A percentile compares a stretch with the other conserved stretches of the same genome.
phyloP scores from a whole-genome alignment of 2,113 vertebrate species.

The Donacobius atricapilla region DNA sequence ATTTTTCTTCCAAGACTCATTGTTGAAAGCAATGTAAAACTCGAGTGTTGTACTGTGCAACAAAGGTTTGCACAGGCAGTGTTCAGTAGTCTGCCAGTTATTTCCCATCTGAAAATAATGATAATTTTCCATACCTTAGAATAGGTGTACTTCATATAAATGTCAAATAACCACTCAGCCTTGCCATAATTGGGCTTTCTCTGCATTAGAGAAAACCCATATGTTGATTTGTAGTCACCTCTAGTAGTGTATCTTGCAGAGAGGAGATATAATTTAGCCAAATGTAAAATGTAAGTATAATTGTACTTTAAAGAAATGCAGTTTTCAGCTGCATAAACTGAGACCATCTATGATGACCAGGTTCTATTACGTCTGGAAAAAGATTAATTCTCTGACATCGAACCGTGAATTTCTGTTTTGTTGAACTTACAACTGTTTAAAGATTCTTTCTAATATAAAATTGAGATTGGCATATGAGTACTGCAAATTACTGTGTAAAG shows the following conservation, averaged over 20 bases:
- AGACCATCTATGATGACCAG: background rate
- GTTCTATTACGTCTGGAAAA: constrained; percentile 9
- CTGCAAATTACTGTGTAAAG: constrained; percentile 32
- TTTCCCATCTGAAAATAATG: constrained; percentile 13
- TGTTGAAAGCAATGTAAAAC: background rate
- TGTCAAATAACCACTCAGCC: background rate
- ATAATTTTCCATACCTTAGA: constrained; percentile 17
- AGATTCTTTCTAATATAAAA: constrained; percentile 45
- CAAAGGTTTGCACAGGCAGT: background rate
- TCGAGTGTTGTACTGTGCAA: background rate
- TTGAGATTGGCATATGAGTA: constrained; percentile 18
- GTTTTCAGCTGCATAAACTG: constrained; percentile 28
- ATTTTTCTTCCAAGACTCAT: background rate
- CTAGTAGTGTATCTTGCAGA: background rate
- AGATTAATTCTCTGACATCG: constrained; percentile 15
- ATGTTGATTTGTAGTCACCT: background rate
- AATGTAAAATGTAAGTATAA: constrained; percentile 25
- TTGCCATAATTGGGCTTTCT: background rate
- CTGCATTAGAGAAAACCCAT: background rate
- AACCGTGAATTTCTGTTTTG: constrained; percentile 36
- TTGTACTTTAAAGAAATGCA: background rate
- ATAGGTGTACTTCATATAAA: background rate
- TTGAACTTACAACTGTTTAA: constrained; percentile 28
- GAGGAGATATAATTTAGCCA: background rate
- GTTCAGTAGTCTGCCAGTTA: background rate